Conservation (phyloP, 2,888 invertebrate genomes). For the Troilus luridus region DNA sequence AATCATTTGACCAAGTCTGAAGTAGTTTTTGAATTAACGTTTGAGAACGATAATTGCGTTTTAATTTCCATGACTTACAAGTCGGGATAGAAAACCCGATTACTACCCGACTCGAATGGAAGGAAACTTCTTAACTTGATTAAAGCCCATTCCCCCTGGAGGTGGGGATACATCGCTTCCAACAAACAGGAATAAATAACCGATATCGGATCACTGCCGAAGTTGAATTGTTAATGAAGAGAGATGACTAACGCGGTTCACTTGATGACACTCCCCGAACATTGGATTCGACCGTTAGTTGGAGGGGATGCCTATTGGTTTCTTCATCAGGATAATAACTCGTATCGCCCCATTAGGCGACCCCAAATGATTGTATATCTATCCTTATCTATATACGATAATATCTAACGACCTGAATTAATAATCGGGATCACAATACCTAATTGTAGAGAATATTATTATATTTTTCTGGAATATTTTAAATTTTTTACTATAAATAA, state of each 20-base stretch:
- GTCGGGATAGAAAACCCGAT: neutral
- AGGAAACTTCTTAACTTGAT: slow-evolving; percentile 18
- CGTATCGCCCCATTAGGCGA: neutral
- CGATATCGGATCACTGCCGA: neutral
- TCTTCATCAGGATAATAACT: neutral
- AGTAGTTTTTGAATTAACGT: neutral
- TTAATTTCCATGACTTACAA: slow-evolving; percentile 3
- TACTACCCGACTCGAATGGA: neutral
- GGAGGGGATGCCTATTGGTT: neutral
- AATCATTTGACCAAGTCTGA: neutral
- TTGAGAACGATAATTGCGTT: neutral
- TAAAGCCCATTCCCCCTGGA: neutral
- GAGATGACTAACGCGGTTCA: neutral
- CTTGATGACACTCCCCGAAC: neutral
- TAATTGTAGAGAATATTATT: neutral
- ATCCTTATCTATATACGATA: neutral
- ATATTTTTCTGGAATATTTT: too few relatives aligned
- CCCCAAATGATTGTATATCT: neutral
- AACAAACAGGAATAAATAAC: neutral
- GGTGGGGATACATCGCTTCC: neutral
- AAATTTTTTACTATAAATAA: too few relatives aligned
- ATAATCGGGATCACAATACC: neutral
- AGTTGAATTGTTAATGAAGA: neutral
- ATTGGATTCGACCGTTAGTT: neutral
- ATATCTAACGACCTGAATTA: neutral